Conservation (phyloP, 2,797 vertebrate genomes). For the Pachyuromys duprasi region DNA sequence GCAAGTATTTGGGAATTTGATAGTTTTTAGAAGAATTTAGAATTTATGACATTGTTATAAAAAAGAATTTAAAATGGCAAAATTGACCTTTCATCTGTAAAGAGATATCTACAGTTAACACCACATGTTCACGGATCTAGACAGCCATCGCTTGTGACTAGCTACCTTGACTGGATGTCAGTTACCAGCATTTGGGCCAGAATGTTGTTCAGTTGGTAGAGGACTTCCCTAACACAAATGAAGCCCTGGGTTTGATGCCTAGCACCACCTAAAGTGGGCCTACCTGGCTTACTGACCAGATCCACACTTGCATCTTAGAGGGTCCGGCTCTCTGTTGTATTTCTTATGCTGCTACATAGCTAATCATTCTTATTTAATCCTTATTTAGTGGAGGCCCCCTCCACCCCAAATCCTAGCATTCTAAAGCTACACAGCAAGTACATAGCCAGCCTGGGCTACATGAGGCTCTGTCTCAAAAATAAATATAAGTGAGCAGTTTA, state of each 20-base stretch:
- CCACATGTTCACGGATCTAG: background rate
- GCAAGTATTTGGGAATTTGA: background rate
- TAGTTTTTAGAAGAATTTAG: background rate
- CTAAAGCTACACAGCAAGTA: background rate
- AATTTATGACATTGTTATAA: background rate
- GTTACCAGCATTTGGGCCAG: background rate
- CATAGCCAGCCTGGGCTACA: background rate
- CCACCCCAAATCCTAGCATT: background rate
- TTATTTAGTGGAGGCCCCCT: background rate
- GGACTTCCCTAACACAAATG: background rate
- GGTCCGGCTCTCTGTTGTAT: background rate
- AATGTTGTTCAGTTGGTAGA: background rate
- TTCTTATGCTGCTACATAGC: background rate
- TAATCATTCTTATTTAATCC: constrained; percentile 6
- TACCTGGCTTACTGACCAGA: background rate
- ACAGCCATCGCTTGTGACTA: background rate
- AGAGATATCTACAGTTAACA: background rate
- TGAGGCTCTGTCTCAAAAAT: background rate
- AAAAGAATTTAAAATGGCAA: constrained; percentile 5
- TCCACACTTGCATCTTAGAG: background rate
- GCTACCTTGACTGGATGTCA: background rate
- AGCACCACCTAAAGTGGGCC: background rate
- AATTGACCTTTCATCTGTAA: background rate
- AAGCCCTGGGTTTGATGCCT: background rate
- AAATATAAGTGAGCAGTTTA: background rate